These are phyloP conservation scores for Phoxinus dragarum DNA, from an alignment of 2,797 vertebrate genomes.

Conservation along the genomic window DNA sequence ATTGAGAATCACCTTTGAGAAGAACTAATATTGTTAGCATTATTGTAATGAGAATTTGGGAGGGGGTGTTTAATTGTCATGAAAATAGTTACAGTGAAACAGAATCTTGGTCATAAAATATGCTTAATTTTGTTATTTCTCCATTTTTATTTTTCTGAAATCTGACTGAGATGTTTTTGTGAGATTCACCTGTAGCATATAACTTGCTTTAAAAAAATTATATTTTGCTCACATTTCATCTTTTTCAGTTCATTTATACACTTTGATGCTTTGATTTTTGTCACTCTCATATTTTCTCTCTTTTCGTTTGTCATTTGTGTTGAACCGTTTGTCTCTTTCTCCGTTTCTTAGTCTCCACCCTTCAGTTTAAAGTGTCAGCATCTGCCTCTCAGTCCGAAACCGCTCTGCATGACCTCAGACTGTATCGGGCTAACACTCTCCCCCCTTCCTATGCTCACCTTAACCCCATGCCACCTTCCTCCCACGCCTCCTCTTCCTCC, in stretches of 20 bases:
- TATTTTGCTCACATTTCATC: slow-evolving; percentile 52
- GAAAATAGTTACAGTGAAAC: neutral
- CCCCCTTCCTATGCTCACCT: slow-evolving; percentile 80
- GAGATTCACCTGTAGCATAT: slow-evolving; percentile 21
- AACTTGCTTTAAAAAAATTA: neutral
- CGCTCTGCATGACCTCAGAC: slow-evolving; percentile 81
- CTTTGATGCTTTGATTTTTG: slow-evolving; percentile 59
- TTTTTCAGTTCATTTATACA: slow-evolving; percentile 61
- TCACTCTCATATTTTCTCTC: slow-evolving; percentile 64
- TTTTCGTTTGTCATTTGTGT: slow-evolving; percentile 63
- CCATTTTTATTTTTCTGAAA: slow-evolving; percentile 18
- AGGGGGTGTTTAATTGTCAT: neutral
- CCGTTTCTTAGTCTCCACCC: slow-evolving; percentile 84
- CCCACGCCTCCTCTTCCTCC: slow-evolving; percentile 71
- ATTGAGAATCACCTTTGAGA: neutral
- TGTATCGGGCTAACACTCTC: slow-evolving; percentile 79
- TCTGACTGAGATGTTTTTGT: neutral
- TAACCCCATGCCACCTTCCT: slow-evolving; percentile 73
- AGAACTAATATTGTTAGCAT: neutral
- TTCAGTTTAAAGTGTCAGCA: slow-evolving; percentile 86
- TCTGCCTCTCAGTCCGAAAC: slow-evolving; percentile 80
- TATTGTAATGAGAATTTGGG: neutral
- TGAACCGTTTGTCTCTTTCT: slow-evolving; percentile 53
- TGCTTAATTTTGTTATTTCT: slow-evolving; percentile 25
- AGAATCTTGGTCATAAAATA: slow-evolving; percentile 34